Evolutionary conservation across 1,140 invertebrate species (phyloP).

Genomic region (Physella acuta): DNA sequence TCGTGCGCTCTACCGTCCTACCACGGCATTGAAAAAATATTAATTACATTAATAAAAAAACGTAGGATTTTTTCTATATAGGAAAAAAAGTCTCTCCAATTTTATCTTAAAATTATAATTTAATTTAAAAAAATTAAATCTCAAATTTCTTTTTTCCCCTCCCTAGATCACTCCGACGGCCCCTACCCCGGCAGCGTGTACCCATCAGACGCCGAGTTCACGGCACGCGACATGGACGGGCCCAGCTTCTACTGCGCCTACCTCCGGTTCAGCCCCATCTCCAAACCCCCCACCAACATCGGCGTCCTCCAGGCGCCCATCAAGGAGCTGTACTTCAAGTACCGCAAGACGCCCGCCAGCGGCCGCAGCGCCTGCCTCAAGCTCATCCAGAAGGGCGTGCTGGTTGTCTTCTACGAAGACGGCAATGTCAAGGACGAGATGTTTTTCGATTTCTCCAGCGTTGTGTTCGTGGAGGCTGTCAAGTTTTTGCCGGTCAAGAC

Average conservation of each 20-base stretch:
- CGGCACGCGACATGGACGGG: slow-evolving; percentile 40
- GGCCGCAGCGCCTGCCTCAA: slow-evolving; percentile 31
- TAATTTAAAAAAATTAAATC: no score
- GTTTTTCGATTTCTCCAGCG: slow-evolving; percentile 38
- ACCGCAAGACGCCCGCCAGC: slow-evolving; percentile 30
- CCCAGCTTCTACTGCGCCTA: slow-evolving; percentile 37
- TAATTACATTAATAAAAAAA: no score
- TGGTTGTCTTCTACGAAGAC: slow-evolving; percentile 30
- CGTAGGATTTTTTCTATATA: no score
- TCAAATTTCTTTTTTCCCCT: no score
- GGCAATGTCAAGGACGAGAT: slow-evolving; percentile 27
- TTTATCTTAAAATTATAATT: no score
- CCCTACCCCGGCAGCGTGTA: no score
- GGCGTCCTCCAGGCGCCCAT: slow-evolving; percentile 40
- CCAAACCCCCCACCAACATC: slow-evolving; percentile 42
- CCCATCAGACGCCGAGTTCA: no score
- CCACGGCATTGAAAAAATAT: no score
- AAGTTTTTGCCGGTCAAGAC: slow-evolving; percentile 34
- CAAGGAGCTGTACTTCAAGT: slow-evolving; percentile 42
- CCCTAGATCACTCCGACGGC: no score
- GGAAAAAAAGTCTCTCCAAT: no score
- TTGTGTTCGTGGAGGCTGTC: slow-evolving; percentile 42
- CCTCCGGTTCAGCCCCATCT: slow-evolving; percentile 36
- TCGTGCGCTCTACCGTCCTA: no score
- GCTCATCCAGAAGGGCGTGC: slow-evolving; percentile 31